Conservation (phyloP, 2,797 vertebrate genomes). For the Pseudocheirus occidentalis region DNA sequence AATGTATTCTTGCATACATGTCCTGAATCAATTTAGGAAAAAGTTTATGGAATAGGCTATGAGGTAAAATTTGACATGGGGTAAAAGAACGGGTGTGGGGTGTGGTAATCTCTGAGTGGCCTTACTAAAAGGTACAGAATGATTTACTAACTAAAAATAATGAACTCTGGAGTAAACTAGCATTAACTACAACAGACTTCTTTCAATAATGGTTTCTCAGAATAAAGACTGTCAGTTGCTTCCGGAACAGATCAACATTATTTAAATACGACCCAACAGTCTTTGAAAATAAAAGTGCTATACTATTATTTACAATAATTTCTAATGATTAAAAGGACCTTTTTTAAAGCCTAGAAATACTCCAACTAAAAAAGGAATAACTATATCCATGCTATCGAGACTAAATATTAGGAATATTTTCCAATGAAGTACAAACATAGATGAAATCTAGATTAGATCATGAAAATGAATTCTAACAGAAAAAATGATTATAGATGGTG, state of each 20-base stretch:
- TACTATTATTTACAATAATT: not conserved
- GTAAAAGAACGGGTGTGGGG: not conserved
- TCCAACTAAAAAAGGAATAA: constrained; percentile 31
- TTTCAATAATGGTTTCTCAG: not conserved
- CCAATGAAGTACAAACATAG: constrained; percentile 6
- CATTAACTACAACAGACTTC: not conserved
- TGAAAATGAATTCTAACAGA: not conserved
- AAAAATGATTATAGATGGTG: constrained; percentile 44
- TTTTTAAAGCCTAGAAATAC: constrained; percentile 25
- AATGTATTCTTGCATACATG: not conserved
- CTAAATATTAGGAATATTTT: constrained; percentile 21
- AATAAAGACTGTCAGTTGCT: not conserved
- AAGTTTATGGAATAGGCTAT: not conserved
- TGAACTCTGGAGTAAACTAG: not conserved
- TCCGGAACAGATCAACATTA: not conserved
- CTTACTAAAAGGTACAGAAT: not conserved
- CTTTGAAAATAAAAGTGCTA: constrained; percentile 10
- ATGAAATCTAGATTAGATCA: constrained; percentile 6
- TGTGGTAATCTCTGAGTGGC: not conserved
- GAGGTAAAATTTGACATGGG: not conserved
- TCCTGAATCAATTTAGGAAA: constrained; percentile 28
- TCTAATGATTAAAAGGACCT: constrained; percentile 38
- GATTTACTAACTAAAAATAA: constrained; percentile 43
- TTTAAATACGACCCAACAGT: not conserved
- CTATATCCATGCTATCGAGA: constrained; percentile 32